Evolutionary conservation across 2,113 vertebrate genomes (phyloP), one percentile per base, ranked within the genome.

Genomic region (Eretmochelys imbricata): DNA sequence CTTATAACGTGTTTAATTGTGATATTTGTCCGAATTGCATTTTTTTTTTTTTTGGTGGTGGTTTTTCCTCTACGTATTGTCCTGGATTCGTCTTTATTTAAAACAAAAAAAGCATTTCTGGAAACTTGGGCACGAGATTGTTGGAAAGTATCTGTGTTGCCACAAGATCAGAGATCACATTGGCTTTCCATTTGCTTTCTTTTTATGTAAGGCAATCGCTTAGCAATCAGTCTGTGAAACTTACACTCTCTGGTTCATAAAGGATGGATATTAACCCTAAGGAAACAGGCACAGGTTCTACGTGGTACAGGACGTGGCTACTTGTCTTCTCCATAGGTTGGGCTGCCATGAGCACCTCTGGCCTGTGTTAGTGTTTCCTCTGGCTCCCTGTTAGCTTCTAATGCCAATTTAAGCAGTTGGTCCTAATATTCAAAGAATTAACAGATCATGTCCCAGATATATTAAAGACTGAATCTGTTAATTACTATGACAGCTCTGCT

Each of bases 61-160:
- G 5, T 79, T 27, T 8, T 5, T 2, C 2, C 50, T 7, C 8
- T 90, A 10, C 1, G 4, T 46, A 3, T 59, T 55, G 25, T 3
- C 72, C 4, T 2, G 3, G 76, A 4, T 0, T 79, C 6, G 10
- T 89, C 48, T 48, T 53, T 51, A 62, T 38, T 1, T 31, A 76
- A 76, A 24, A 42, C 24, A 46, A 90, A 84, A 84, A 6, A 1
- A 49, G 5, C 25, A 4, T 82, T 93, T 93, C 82, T 89, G 62
- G 48, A 80, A 65, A 82, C 25, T 12, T 48, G 19, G 29, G n/a
- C 48, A 5, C 24, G 0, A 9, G 25, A 25, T 85, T 79, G 69
- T 13, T 1, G 11, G 38, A 25, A 38, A 17, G 51, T 50, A 17
- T 91, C 72, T 46, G 6, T 46, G 72, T 72, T 46, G 81, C 59